Evolutionary conservation across 1,140 invertebrate species (phyloP), one percentile per base, ranked within the genome.

Genomic region (Cephus cinctus): DNA sequence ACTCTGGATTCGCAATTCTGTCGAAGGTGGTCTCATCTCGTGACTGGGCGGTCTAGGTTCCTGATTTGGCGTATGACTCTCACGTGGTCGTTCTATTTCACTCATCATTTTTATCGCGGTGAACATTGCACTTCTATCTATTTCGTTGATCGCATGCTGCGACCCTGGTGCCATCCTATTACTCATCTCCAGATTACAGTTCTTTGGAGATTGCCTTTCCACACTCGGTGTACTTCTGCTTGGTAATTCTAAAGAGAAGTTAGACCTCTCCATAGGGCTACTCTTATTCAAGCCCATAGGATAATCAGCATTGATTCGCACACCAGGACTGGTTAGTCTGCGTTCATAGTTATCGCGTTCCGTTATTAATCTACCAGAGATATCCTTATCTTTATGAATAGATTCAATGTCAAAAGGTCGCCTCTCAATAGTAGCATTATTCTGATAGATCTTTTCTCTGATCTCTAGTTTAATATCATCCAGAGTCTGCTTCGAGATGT

Each of bases 401-500:
- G 56, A 42, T 19, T 65, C 63, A 5, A 63, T 56, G 21, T 67
- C 63, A 22, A 58, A 63, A 0, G 48, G 22, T n/a, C 53, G 51
- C 47, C 48, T 56, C 2, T 66, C 59, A 3, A 53, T 35, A 2
- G 18, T 21, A 18, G 52, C 53, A 23, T 55, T 67, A 16, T 59
- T 64, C 8, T 59, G 58, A 50, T 60, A 63, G 30, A 59, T 51
- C 18, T 63, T 63, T 4, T 61, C 54, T 3, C 56, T 52, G 4
- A 58, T 52, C 31, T 67, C 59, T 41, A 57, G 42, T 9, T 63
- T 59, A 5, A 61, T 49, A 5, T 65, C 62, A 0, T 67, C 62
- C 4, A 45, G 18, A 9, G 35, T 53, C 4, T 54, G 44, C 11
- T 63, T 66, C 8, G 48, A 53, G 1, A 32, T 12, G 5, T 39